Conservation (phyloP, 2,797 vertebrate species). For the Lithobates sylvaticus region DNA sequence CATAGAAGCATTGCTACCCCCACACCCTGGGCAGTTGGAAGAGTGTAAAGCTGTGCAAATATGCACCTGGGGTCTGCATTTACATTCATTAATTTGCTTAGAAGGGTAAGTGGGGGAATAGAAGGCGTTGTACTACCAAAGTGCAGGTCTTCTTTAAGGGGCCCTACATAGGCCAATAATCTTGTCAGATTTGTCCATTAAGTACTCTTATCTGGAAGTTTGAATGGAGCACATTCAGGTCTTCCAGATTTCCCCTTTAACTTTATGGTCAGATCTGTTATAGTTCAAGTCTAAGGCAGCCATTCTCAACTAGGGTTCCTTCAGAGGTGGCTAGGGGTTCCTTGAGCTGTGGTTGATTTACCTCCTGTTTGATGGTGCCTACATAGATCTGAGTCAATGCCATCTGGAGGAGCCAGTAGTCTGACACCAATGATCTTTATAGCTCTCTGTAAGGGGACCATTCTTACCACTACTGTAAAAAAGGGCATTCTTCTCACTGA, state of each 20-base stretch:
- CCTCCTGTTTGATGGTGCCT: too few species aligned
- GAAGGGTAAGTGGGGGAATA: too few species aligned
- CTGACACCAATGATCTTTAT: too few species aligned
- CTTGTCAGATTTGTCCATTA: background rate
- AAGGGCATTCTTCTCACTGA: too few species aligned
- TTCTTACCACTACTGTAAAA: too few species aligned
- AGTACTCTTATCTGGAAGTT: background rate
- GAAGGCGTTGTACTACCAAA: background rate
- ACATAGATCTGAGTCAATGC: too few species aligned
- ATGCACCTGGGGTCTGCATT: background rate
- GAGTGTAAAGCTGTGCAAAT: background rate
- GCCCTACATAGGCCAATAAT: background rate
- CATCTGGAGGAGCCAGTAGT: too few species aligned
- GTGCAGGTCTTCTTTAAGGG: too few species aligned
- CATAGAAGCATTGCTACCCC: background rate
- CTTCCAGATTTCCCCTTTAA: background rate
- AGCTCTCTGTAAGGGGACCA: too few species aligned
- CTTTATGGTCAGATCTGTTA: background rate
- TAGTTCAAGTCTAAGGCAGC: background rate
- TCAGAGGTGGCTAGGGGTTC: too few species aligned
- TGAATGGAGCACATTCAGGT: background rate
- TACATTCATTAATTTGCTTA: background rate
- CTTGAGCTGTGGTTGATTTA: too few species aligned
- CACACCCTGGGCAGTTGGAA: background rate
- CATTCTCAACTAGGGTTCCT: too few species aligned